Conservation (phyloP, 2,797 vertebrate species). For the Anabacerthia variegaticeps region DNA sequence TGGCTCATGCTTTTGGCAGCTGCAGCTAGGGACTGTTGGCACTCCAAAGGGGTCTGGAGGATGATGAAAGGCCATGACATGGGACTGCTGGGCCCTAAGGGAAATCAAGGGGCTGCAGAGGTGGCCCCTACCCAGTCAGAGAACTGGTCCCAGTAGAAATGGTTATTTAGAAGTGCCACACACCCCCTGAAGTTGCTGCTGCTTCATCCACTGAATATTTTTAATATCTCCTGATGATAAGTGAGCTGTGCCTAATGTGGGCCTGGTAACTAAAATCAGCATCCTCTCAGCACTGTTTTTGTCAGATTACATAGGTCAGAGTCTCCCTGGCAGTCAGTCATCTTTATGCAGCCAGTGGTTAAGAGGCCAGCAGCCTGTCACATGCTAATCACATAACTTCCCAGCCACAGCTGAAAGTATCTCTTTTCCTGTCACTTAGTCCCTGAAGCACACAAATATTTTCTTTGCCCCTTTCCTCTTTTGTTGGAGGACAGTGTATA, state of each 20-base stretch:
- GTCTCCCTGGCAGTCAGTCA: conserved; percentile 34
- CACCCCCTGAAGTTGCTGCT: neutral
- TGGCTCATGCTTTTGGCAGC: neutral
- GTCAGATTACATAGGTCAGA: conserved; percentile 29
- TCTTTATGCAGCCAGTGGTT: conserved; percentile 12
- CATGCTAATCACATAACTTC: conserved; percentile 61
- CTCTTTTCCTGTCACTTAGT: neutral
- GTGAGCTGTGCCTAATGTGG: neutral
- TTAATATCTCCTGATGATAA: conserved; percentile 4
- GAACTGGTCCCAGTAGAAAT: neutral
- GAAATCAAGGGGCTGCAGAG: neutral
- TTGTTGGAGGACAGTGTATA: conserved; percentile 47
- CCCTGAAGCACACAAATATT: conserved; percentile 56
- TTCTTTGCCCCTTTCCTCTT: conserved; percentile 49
- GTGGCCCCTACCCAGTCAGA: neutral
- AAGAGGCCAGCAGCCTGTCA: conserved; percentile 7
- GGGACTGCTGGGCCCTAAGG: neutral
- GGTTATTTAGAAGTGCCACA: neutral
- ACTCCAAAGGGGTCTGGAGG: neutral
- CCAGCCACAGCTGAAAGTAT: neutral
- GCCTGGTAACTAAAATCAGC: conserved; percentile 21
- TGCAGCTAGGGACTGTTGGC: neutral
- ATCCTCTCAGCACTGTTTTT: conserved; percentile 34
- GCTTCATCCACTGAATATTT: conserved; percentile 23
- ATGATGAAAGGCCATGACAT: neutral